Base-by-base conservation (phyloP, 2,113 vertebrate genomes). In the Myocastor coypus region DNA sequence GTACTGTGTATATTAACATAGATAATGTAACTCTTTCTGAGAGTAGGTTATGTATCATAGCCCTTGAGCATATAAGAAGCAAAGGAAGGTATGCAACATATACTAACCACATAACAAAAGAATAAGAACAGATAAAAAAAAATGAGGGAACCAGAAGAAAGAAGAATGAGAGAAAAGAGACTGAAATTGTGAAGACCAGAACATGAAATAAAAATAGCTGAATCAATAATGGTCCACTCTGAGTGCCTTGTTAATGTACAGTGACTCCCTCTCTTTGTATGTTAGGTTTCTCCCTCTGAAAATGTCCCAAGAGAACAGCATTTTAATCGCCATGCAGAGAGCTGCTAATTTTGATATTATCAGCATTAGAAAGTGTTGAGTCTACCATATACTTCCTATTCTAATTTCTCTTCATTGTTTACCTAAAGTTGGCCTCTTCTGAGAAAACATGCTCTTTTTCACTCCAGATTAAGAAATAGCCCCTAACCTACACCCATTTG, bases 241-340 rank as follows among this genome's bases (percentile, higher is more conserved):
- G 97, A 97, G 97, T 97, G 97, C 97, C 97, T 97, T 97, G 97
- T 97, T 97, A 90, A 95, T 84, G 90, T 63, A 92, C 88, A 89
- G 89, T 93, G 96, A 90, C 90, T 85, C 30, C 32, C 46, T n/a
- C 78, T 46, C 63, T 28, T 92, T 92, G 90, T 83, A 9, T 55
- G 84, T 95, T 94, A 94, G 84, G 95, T 95, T 87, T 96, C 95
- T 96, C 89, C 96, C 63, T 97, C 87, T 96, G 93, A 95, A 95
- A 95, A 92, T 71, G 87, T 96, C 87, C 96, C 87, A 94, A 77
- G 92, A 97, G 96, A 89, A 92, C 85, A 94, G 57, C 75, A 37
- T 97, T 94, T 92, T 89, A 92, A 91, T 89, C 93, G 89, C 52
- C 52, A 87, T 96, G 50, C 88, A 69, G 92, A 92, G 90, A 96